Evolutionary conservation across 2,113 vertebrate species (phyloP).

Genomic region (Onychostoma macrolepis): DNA sequence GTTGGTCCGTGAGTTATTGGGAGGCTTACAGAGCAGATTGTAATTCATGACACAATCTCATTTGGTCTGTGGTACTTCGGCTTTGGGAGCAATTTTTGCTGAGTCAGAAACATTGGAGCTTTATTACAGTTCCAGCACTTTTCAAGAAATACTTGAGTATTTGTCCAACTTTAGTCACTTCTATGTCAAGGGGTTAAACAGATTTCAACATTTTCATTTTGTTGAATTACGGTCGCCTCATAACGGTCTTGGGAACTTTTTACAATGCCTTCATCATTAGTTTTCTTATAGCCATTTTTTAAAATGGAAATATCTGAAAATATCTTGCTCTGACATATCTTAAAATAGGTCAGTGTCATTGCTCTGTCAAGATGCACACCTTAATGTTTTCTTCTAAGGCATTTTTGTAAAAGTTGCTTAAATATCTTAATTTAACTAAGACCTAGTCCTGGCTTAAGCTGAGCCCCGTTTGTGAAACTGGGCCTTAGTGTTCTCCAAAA

Average conservation of each 20-base stretch:
- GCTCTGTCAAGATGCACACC: too few relatives aligned
- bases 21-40: slow-evolving; percentile 10
- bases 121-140: not conserved
- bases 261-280: not conserved
- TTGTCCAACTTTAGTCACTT: not conserved
- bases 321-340: too few relatives aligned
- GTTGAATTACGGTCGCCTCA: not conserved
- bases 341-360: too few relatives aligned
- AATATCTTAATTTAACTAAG: too few relatives aligned
- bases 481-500: too few relatives aligned
- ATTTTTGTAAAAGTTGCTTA: too few relatives aligned
- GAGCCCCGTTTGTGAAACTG: too few relatives aligned
- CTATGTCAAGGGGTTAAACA: not conserved
- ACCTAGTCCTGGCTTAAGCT: too few relatives aligned
- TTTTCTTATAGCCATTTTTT: not conserved
- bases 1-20: not conserved
- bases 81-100: not conserved
- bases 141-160: not conserved
- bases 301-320: not conserved
- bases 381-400: too few relatives aligned
- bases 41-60: not conserved
- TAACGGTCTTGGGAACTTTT: not conserved
- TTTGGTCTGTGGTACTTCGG: not conserved
- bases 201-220: not conserved
- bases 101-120: not conserved